Conservation (phyloP, 1,140 invertebrate species). For the Leptinotarsa lineolata region DNA sequence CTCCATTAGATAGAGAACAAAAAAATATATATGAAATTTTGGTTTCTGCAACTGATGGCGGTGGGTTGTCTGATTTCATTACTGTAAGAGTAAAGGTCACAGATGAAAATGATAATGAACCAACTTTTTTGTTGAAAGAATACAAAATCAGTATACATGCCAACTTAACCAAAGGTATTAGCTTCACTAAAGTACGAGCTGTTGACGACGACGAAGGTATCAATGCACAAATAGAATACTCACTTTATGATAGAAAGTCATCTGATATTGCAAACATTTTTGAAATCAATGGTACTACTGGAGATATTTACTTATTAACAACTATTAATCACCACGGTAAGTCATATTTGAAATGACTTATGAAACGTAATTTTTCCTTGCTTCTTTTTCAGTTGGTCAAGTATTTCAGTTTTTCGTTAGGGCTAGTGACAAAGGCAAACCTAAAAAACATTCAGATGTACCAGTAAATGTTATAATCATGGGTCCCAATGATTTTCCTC, state of each 20-base stretch:
- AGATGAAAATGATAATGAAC: slow-evolving; percentile 89
- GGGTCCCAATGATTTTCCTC: slow-evolving; percentile 68
- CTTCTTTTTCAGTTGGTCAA: slow-evolving; percentile 68
- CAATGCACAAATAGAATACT: slow-evolving; percentile 67
- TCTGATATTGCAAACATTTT: slow-evolving; percentile 65
- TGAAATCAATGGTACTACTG: slow-evolving; percentile 66
- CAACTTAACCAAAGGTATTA: slow-evolving; percentile 32
- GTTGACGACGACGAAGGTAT: slow-evolving; percentile 67
- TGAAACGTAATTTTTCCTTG: neutral
- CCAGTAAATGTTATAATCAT: slow-evolving; percentile 81
- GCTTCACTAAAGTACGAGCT: slow-evolving; percentile 61
- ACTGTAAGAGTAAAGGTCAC: slow-evolving; percentile 76
- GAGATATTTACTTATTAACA: slow-evolving; percentile 58
- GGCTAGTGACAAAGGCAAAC: slow-evolving; percentile 77
- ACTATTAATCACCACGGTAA: slow-evolving; percentile 32
- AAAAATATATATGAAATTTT: slow-evolving; percentile 76
- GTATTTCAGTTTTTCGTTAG: slow-evolving; percentile 88
- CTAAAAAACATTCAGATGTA: slow-evolving; percentile 73
- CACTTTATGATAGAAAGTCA: slow-evolving; percentile 66
- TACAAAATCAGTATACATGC: slow-evolving; percentile 74
- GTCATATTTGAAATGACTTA: neutral
- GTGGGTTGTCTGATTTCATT: slow-evolving; percentile 79
- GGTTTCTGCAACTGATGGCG: slow-evolving; percentile 84
- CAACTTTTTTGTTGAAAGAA: slow-evolving; percentile 77
- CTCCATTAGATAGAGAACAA: slow-evolving; percentile 78